Evolutionary conservation across 1,140 invertebrate species (phyloP).

Genomic region (Pygmarrhopalites habei): DNA sequence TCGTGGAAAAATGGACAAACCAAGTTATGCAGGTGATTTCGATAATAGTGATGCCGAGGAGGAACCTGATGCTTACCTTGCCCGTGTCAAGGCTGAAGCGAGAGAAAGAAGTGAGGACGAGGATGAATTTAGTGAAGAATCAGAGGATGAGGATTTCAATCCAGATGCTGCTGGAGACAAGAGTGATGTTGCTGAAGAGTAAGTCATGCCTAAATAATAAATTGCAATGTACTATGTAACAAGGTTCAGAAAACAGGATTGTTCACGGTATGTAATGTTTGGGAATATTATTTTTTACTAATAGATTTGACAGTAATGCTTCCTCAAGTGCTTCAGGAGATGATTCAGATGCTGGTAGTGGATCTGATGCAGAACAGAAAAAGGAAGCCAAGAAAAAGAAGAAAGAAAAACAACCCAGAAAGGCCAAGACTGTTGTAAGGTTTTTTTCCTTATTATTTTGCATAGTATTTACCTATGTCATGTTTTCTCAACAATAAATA

Average conservation of each 20-base stretch:
- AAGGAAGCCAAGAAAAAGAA: constrained; percentile 51
- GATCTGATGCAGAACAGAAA: constrained; percentile 47
- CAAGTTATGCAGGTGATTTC: constrained; percentile 67
- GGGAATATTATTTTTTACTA: too few species aligned
- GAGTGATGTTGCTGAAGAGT: constrained; percentile 76
- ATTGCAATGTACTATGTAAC: too few species aligned
- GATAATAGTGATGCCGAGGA: constrained; percentile 88
- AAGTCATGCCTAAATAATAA: constrained; percentile 40
- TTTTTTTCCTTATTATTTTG: too few species aligned
- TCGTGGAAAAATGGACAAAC: too few species aligned
- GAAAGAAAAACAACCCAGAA: constrained; percentile 52
- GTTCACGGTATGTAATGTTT: too few species aligned
- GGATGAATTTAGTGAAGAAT: constrained; percentile 43
- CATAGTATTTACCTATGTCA: too few species aligned
- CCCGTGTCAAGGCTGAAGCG: constrained; percentile 90
- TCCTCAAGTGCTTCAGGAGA: constrained; percentile 53
- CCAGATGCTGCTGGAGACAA: constrained; percentile 55
- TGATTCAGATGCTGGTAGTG: constrained; percentile 51
- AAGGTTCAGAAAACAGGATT: too few species aligned
- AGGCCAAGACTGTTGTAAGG: constrained; percentile 60
- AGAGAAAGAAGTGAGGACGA: constrained; percentile 71
- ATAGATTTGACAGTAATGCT: constrained; percentile 59
- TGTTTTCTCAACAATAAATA: too few species aligned
- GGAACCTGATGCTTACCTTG: constrained; percentile 91
- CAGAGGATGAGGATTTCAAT: constrained; percentile 84